A percentile compares a stretch with the other conserved stretches of the same genome.
Conservation (phyloP, 2,113 vertebrate species). For the Passer domesticus region DNA sequence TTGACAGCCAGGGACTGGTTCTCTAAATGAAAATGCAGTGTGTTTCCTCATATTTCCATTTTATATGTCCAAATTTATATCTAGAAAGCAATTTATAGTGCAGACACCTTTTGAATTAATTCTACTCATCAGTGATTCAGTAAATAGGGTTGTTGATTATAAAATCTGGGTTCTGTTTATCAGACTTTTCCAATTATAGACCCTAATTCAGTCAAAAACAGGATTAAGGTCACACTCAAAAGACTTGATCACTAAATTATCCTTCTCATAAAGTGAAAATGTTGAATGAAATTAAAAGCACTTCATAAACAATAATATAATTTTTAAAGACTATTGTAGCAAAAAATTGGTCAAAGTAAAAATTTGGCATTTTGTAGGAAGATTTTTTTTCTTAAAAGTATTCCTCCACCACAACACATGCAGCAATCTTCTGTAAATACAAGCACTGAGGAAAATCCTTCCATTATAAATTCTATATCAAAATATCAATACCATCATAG, state of each 20-base stretch:
- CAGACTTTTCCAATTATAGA: neutral
- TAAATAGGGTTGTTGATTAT: neutral
- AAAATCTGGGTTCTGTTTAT: neutral
- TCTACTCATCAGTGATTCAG: neutral
- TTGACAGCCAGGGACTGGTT: neutral
- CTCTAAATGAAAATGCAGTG: neutral
- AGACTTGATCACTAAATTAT: neutral
- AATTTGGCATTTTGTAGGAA: neutral
- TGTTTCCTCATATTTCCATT: neutral
- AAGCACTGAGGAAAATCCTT: neutral
- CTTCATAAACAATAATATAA: neutral
- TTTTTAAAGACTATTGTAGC: neutral
- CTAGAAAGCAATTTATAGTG: neutral
- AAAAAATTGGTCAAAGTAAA: neutral
- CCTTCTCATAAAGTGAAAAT: neutral
- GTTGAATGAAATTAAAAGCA: neutral
- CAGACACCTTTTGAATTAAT: neutral
- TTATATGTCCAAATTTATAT: neutral
- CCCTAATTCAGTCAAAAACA: neutral
- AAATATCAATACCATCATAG: neutral
- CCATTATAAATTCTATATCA: neutral
- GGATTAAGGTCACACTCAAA: neutral
- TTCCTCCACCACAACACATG: rapidly evolving
- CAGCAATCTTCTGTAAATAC: neutral
- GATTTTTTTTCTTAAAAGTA: neutral